Evolutionary conservation across 2,888 invertebrate genomes (phyloP).

Genomic region (Melieria crassipennis): DNA sequence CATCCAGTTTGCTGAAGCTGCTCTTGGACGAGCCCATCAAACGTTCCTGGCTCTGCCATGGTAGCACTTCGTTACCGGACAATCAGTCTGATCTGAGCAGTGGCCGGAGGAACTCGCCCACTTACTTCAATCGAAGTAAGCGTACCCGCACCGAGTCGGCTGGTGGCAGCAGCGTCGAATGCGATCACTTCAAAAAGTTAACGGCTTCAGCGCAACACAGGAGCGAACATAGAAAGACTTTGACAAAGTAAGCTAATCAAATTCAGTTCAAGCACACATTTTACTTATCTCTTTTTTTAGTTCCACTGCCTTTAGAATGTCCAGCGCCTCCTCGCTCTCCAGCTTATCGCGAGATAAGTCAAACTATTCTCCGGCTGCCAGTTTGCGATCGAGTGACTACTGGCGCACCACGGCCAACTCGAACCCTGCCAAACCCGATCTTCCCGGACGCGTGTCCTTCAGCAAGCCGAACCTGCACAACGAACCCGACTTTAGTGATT

Average conservation of each 20-base stretch:
- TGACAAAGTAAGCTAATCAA: background rate
- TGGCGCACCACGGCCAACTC: conserved; percentile 43
- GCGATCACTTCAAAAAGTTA: conserved; percentile 37
- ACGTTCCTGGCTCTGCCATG: conserved; percentile 67
- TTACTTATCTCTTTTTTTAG: background rate
- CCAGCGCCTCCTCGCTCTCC: conserved; percentile 31
- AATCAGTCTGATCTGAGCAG: conserved; percentile 53
- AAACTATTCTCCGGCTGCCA: conserved; percentile 2
- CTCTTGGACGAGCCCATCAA: conserved; percentile 64
- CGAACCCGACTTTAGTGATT: conserved; percentile 60
- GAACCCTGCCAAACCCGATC: conserved; percentile 55
- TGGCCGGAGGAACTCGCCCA: conserved; percentile 45
- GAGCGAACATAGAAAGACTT: background rate
- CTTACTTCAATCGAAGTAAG: conserved; percentile 39
- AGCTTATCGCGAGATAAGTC: conserved; percentile 28
- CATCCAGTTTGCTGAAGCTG: conserved; percentile 63
- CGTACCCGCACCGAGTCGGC: conserved; percentile 40
- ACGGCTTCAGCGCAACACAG: background rate
- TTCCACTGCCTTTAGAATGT: conserved; percentile 33
- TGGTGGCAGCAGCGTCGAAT: conserved; percentile 50
- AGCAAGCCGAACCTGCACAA: conserved; percentile 54
- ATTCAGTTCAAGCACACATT: background rate
- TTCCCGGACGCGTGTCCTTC: conserved; percentile 65
- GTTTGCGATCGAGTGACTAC: conserved; percentile 38
- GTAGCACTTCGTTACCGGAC: conserved; percentile 53